Evolutionary conservation across 2,113 vertebrate genomes (phyloP).

Genomic region (Ciconia maguari): DNA sequence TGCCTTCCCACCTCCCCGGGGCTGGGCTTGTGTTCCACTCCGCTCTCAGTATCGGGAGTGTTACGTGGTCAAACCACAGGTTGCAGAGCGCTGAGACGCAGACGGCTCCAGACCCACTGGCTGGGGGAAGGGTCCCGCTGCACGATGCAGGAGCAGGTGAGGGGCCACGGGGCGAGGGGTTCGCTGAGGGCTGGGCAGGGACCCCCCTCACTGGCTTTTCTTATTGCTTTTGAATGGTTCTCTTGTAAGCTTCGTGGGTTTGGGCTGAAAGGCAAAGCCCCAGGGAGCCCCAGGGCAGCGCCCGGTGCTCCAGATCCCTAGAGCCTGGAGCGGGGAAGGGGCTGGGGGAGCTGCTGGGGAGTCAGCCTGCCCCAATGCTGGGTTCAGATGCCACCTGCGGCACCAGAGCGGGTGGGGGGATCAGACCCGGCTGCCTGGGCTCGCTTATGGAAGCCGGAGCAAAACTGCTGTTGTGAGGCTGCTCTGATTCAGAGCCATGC

Average conservation of each 20-base stretch:
- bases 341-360: background rate
- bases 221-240: background rate
- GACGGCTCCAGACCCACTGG: rapidly evolving
- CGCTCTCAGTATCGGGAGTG: rapidly evolving
- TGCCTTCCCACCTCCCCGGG: rapidly evolving
- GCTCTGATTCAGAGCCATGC: background rate
- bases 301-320: rapidly evolving
- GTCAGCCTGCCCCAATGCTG: rapidly evolving
- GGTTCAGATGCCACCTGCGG: background rate
- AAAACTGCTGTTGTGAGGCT: background rate
- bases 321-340: background rate
- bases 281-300: rapidly evolving
- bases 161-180: background rate
- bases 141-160: conserved; percentile 12
- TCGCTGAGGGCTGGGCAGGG: background rate
- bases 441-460: rapidly evolving
- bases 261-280: background rate
- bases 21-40: background rate
- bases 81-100: rapidly evolving
- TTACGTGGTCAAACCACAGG: conserved; percentile 17
- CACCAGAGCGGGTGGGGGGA: rapidly evolving
- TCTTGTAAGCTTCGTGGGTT: background rate
- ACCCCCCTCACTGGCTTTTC: background rate
- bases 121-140: background rate
- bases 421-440: rapidly evolving